Percentiles rank a stretch among this genome's conserved stretches.
Evolutionary conservation across 2,888 invertebrate species (phyloP).

Genomic region (Steinernema scapterisci): DNA sequence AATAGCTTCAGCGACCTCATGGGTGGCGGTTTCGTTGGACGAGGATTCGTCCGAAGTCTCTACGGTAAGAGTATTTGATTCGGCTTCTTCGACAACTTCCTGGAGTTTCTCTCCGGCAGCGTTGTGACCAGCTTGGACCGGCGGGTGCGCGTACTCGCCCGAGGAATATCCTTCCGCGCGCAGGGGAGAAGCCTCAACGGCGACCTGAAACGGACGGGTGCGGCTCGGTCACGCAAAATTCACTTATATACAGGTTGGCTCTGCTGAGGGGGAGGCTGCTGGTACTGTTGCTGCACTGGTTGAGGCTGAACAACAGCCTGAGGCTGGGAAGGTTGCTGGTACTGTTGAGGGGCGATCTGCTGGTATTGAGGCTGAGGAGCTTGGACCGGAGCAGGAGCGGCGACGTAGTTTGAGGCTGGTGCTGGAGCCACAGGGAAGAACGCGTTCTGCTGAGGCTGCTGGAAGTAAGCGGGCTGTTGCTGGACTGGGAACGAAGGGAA

Average conservation of each 20-base stretch:
- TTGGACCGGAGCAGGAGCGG: conserved; percentile 8
- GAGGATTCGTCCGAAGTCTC: conserved; percentile 29
- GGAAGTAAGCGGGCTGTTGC: neutral
- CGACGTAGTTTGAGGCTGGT: neutral
- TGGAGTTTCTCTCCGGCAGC: conserved; percentile 44
- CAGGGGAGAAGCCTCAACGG: conserved; percentile 7
- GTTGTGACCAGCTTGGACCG: neutral
- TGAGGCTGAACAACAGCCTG: conserved; percentile 20
- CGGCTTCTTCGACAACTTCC: conserved; percentile 39
- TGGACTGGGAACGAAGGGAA: too few species aligned
- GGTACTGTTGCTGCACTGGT: conserved; percentile 4
- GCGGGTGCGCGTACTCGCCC: conserved; percentile 1
- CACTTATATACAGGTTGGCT: conserved; percentile 30
- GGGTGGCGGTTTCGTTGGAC: conserved; percentile 41
- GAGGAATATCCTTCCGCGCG: conserved; percentile 12
- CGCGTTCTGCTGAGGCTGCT: conserved; percentile 32
- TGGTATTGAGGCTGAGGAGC: neutral
- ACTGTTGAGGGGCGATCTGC: neutral
- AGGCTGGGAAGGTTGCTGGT: neutral
- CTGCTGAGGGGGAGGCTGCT: conserved; percentile 32
- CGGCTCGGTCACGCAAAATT: neutral
- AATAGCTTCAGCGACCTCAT: conserved; percentile 32
- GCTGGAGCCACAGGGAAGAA: neutral
- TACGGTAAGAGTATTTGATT: neutral
- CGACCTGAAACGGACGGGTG: neutral